A percentile compares a stretch with the other conserved stretches of the same genome.
Conservation (phyloP, 1,140 invertebrate species). For the Cepaea nemoralis region DNA sequence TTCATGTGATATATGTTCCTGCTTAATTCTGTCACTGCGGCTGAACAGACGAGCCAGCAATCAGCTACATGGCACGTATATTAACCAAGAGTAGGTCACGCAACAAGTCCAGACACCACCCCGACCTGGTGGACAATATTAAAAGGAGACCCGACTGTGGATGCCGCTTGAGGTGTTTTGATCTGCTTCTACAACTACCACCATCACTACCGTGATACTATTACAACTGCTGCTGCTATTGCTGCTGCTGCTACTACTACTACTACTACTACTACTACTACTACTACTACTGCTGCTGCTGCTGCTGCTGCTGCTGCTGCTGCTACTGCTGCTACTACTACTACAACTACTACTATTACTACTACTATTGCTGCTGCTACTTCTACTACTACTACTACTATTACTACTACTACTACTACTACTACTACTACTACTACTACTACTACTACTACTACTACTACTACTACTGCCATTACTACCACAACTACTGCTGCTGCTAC, state of each 20-base stretch:
- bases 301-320: constrained; percentile 1
- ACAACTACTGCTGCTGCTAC: too few species aligned
- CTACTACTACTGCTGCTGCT: constrained; percentile 17
- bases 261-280: constrained; percentile 25
- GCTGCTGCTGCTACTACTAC: constrained; percentile 10
- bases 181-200: constrained; percentile 5
- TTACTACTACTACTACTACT: constrained; percentile 1
- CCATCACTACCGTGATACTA: neutral
- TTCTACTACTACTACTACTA: constrained; percentile 14
- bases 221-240: constrained; percentile 13
- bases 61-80: too few species aligned
- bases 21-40: too few species aligned
- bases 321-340: constrained; percentile 15
- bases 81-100: too few species aligned
- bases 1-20: too few species aligned
- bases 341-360: constrained; percentile 20
- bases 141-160: too few species aligned
- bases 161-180: too few species aligned
- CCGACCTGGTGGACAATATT: too few species aligned
- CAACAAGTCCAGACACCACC: too few species aligned
- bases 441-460: neutral
- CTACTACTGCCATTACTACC: too few species aligned
- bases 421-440: neutral
- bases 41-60: too few species aligned
- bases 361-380: constrained; percentile 14